phyloP scores from a whole-genome alignment of 2,113 vertebrate species.

The Mesembrinibis cayennensis region DNA sequence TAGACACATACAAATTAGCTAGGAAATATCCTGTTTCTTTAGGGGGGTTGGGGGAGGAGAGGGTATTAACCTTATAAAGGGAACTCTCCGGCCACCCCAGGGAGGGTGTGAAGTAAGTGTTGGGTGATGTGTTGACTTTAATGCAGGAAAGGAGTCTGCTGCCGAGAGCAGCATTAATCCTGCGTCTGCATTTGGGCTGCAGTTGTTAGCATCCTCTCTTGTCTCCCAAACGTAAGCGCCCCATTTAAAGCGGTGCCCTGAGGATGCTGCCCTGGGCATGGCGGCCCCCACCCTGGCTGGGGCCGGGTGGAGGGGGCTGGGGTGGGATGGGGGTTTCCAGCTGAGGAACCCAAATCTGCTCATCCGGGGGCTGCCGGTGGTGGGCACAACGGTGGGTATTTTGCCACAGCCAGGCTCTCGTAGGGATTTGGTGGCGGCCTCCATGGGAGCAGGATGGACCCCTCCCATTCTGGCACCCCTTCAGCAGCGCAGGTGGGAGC shows the following conservation, averaged over 20 bases:
- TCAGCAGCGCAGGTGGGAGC: accelerated
- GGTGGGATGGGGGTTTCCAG: background rate
- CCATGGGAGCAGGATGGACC: background rate
- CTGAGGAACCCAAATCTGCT: background rate
- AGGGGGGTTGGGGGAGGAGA: background rate
- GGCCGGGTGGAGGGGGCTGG: background rate
- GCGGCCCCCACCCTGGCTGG: background rate
- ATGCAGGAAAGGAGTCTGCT: slow-evolving; percentile 64
- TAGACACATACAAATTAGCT: slow-evolving; percentile 52
- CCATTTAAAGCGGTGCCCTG: accelerated
- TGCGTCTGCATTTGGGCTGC: background rate
- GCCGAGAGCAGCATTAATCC: slow-evolving; percentile 40
- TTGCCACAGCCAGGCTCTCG: background rate
- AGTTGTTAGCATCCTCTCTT: background rate
- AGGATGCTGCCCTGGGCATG: background rate
- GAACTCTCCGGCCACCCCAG: slow-evolving; percentile 45
- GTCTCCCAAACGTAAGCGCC: accelerated
- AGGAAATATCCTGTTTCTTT: slow-evolving; percentile 61
- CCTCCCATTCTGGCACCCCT: background rate
- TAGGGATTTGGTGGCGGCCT: background rate
- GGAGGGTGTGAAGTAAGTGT: slow-evolving; percentile 67
- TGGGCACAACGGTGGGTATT: accelerated
- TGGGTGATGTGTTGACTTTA: slow-evolving; percentile 71
- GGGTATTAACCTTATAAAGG: slow-evolving; percentile 39
- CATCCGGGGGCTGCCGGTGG: accelerated